These are phyloP conservation scores for Tribolium freemani DNA, from an alignment of 2,888 invertebrate species.

Conservation along the genomic window DNA sequence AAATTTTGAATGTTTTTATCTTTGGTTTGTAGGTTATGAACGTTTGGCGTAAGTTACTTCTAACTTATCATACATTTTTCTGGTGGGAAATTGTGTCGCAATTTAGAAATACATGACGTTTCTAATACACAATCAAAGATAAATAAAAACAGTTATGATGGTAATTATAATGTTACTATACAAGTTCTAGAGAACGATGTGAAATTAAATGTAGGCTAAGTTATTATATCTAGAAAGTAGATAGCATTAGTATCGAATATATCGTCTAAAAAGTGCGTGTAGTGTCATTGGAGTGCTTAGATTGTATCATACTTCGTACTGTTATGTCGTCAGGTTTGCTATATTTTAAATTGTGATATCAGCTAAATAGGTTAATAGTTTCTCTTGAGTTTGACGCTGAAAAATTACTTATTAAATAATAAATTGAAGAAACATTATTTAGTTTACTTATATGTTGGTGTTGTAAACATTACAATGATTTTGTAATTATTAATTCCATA, in stretches of 20 bases:
- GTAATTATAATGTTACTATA: slow-evolving; percentile 42
- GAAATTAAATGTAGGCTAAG: slow-evolving; percentile 64
- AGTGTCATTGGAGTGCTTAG: slow-evolving; percentile 67
- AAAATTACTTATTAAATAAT: slow-evolving; percentile 13
- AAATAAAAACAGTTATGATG: slow-evolving; percentile 8
- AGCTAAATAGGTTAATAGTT: slow-evolving; percentile 24
- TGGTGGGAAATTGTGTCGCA: slow-evolving; percentile 29
- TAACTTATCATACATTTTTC: slow-evolving; percentile 36
- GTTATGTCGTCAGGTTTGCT: slow-evolving; percentile 51
- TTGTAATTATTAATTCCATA: slow-evolving; percentile 44
- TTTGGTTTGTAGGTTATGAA: slow-evolving; percentile 38
- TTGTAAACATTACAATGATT: slow-evolving; percentile 36
- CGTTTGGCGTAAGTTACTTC: slow-evolving; percentile 28
- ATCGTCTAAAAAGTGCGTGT: slow-evolving; percentile 66
- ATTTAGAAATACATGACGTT: slow-evolving; percentile 27
- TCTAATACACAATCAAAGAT: slow-evolving; percentile 43
- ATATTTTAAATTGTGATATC: slow-evolving; percentile 46
- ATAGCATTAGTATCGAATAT: slow-evolving; percentile 67
- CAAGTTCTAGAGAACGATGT: slow-evolving; percentile 59
- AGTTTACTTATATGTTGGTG: slow-evolving; percentile 22
- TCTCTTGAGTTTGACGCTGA: slow-evolving; percentile 9
- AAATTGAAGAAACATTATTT: background rate
- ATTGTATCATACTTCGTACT: slow-evolving; percentile 60
- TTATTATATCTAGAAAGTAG: slow-evolving; percentile 66
- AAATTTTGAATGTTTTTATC: slow-evolving; percentile 34